These are phyloP conservation scores for Palaemon carinicauda DNA, from an alignment of 1,140 invertebrate species.

Conservation along the genomic window DNA sequence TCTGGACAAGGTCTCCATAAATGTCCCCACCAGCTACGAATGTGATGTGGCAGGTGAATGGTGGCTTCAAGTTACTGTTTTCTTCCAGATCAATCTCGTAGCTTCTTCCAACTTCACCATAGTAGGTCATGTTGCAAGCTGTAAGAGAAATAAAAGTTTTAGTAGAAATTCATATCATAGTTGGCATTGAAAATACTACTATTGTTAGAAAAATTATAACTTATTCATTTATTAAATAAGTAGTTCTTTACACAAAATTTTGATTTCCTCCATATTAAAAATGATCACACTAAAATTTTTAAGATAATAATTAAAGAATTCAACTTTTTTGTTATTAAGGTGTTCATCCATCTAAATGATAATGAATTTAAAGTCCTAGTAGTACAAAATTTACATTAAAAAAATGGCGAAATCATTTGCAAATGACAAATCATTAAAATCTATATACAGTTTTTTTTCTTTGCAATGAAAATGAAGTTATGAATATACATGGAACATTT, in stretches of 20 bases:
- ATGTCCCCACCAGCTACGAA: conserved; percentile 85
- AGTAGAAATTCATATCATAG: background rate
- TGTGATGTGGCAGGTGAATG: conserved; percentile 86
- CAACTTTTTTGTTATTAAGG: no score
- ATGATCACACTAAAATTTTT: no score
- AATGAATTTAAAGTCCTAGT: no score
- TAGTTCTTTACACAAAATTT: no score
- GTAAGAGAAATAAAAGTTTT: conserved; percentile 62
- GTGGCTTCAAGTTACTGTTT: conserved; percentile 74
- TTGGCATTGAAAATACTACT: background rate
- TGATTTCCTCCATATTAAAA: no score
- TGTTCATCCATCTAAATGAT: no score
- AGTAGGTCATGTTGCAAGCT: conserved; percentile 86
- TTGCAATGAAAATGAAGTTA: background rate
- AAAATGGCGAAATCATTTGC: no score
- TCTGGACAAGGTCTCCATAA: conserved; percentile 85
- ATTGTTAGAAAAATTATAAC: background rate
- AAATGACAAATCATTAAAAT: no score
- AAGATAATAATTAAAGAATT: no score
- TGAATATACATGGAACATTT: background rate
- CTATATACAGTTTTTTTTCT: no score
- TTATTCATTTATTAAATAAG: no score
- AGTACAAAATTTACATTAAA: no score
- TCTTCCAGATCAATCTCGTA: conserved; percentile 78
- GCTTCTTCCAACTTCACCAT: conserved; percentile 79